Conservation (phyloP, 2,113 vertebrate genomes). For the Corydoras maculifer region DNA sequence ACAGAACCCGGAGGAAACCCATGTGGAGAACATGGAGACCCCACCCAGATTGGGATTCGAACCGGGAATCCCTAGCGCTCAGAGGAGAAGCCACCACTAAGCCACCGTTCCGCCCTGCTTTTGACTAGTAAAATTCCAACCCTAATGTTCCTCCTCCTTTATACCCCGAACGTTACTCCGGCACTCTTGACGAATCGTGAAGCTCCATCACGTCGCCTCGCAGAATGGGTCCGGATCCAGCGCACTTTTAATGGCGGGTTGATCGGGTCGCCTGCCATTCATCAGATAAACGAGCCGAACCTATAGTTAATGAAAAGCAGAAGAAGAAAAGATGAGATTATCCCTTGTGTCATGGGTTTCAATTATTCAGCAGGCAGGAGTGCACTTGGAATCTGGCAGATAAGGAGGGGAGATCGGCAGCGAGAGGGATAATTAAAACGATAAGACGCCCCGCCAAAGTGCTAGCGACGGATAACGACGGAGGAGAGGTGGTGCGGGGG, state of each 20-base stretch:
- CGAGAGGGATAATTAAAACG: constrained; percentile 38
- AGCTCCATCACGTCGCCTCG: too few relatives aligned
- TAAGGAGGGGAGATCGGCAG: constrained; percentile 10
- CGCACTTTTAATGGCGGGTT: constrained; percentile 19
- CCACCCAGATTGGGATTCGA: too few relatives aligned
- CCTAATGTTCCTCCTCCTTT: too few relatives aligned
- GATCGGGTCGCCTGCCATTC: constrained; percentile 15
- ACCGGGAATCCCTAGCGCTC: too few relatives aligned
- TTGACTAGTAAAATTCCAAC: too few relatives aligned
- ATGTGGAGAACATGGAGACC: too few relatives aligned
- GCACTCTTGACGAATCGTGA: too few relatives aligned
- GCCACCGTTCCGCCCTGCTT: too few relatives aligned
- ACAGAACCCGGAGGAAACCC: too few relatives aligned
- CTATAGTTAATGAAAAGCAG: constrained; percentile 35
- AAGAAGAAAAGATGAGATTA: constrained; percentile 35
- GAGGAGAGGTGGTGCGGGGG: not conserved
- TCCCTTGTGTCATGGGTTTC: constrained; percentile 30
- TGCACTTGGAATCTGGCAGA: constrained; percentile 23
- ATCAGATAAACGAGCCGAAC: constrained; percentile 21
- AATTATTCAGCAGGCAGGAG: constrained; percentile 45
- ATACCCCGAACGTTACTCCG: too few relatives aligned
- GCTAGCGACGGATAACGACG: not conserved
- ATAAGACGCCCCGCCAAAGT: constrained; percentile 5
- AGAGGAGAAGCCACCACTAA: too few relatives aligned
- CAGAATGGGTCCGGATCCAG: not conserved